Evolutionary conservation across 1,140 invertebrate genomes (phyloP).

Genomic region (Vollenhovia emeryi): DNA sequence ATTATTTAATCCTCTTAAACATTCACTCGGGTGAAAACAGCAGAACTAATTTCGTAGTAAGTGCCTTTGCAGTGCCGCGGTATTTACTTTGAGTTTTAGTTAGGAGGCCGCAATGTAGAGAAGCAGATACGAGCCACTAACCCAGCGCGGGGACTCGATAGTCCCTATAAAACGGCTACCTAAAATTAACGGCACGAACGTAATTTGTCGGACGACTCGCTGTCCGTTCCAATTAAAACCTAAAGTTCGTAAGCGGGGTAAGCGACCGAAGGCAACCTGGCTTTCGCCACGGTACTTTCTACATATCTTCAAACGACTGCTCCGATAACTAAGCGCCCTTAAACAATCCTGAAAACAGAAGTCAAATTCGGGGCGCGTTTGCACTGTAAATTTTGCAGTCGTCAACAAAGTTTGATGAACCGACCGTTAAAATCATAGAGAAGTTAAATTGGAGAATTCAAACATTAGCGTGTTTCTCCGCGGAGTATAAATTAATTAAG

Average conservation of each 20-base stretch:
- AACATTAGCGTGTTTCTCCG: not conserved
- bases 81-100: constrained; percentile 48
- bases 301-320: constrained; percentile 50
- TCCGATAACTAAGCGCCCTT: constrained; percentile 21
- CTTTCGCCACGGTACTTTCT: constrained; percentile 20
- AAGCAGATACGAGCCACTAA: constrained; percentile 33
- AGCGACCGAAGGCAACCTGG: not conserved
- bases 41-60: constrained; percentile 20
- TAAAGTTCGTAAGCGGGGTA: constrained; percentile 35
- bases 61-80: not conserved
- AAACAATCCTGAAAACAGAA: constrained; percentile 24
- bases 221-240: constrained; percentile 61
- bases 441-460: not conserved
- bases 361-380: not conserved
- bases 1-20: constrained; percentile 34
- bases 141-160: constrained; percentile 11
- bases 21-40: not conserved
- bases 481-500: not conserved
- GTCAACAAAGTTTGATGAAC: not conserved
- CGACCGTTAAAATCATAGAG: not conserved
- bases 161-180: constrained; percentile 34
- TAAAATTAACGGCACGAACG: constrained; percentile 52
- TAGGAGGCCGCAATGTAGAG: not conserved
- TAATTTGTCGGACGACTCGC: constrained; percentile 9
- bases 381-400: constrained; percentile 4